These are phyloP conservation scores for Habropoda laboriosa DNA, from an alignment of 1,140 invertebrate species.

Conservation along the genomic window DNA sequence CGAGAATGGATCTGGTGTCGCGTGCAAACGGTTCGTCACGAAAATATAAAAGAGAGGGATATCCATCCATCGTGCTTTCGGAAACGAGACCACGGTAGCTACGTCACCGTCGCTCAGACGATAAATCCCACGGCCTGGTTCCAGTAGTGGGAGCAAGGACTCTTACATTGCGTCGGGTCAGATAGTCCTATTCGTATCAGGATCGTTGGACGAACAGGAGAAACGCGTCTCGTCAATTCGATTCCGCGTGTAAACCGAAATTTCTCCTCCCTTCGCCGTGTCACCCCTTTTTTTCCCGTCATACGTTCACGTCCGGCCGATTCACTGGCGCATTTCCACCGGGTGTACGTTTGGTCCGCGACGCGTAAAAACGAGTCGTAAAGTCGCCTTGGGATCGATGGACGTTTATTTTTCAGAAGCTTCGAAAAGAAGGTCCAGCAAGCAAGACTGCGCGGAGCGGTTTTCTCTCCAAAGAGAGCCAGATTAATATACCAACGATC, in stretches of 20 bases:
- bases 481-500: slow-evolving; percentile 19
- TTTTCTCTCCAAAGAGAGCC: no score
- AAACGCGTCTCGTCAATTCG: not conserved
- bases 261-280: not conserved
- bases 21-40: not conserved
- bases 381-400: slow-evolving; percentile 20
- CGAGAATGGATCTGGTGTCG: not conserved
- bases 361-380: slow-evolving; percentile 2
- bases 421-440: no score
- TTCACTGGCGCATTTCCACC: not conserved
- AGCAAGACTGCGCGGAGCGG: no score
- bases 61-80: slow-evolving; percentile 1
- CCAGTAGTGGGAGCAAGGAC: slow-evolving; percentile 45
- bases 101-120: slow-evolving; percentile 15
- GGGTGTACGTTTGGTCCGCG: not conserved
- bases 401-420: slow-evolving; percentile 31
- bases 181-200: slow-evolving; percentile 56
- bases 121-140: slow-evolving; percentile 55
- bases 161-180: slow-evolving; percentile 57
- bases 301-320: slow-evolving; percentile 17
- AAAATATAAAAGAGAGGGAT: slow-evolving; percentile 24
- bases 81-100: not conserved
- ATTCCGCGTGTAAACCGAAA: slow-evolving; percentile 13
- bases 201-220: slow-evolving; percentile 44
- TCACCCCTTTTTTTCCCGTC: not conserved